Conservation (phyloP, 2,113 vertebrate genomes). For the Hyperopisus bebe region DNA sequence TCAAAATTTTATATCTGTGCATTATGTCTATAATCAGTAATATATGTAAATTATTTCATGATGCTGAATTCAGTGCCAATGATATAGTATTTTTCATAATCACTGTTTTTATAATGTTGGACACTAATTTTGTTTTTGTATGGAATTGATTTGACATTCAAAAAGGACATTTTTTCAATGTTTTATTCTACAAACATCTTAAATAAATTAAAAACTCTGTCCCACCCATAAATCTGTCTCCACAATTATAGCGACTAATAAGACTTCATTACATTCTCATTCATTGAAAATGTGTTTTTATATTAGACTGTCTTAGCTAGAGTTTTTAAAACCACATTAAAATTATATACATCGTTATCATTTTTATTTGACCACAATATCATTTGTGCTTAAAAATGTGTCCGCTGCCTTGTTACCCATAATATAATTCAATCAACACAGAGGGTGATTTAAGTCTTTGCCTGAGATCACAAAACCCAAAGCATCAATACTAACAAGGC, state of each 20-base stretch:
- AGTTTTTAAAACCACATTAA: neutral
- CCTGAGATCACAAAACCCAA: neutral
- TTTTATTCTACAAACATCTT: slow-evolving; percentile 1
- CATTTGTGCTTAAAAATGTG: neutral
- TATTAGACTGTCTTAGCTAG: neutral
- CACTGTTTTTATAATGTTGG: neutral
- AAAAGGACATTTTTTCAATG: neutral
- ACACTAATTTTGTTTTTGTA: neutral
- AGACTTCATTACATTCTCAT: neutral
- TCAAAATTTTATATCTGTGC: neutral
- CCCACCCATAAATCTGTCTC: neutral
- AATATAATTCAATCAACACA: neutral
- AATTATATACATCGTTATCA: neutral
- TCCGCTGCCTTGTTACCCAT: neutral
- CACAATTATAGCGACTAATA: neutral
- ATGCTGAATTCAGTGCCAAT: neutral
- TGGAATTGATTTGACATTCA: neutral
- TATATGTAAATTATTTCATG: neutral
- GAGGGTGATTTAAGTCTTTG: neutral
- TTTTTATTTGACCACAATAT: slow-evolving; percentile 8
- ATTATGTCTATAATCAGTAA: neutral
- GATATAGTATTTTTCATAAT: neutral
- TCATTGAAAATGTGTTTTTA: neutral
- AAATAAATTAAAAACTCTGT: neutral
- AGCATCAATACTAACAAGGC: neutral